Percentiles rank a stretch among this genome's conserved stretches.
Conservation (phyloP, 2,797 vertebrate genomes). For the Poecile montanus region DNA sequence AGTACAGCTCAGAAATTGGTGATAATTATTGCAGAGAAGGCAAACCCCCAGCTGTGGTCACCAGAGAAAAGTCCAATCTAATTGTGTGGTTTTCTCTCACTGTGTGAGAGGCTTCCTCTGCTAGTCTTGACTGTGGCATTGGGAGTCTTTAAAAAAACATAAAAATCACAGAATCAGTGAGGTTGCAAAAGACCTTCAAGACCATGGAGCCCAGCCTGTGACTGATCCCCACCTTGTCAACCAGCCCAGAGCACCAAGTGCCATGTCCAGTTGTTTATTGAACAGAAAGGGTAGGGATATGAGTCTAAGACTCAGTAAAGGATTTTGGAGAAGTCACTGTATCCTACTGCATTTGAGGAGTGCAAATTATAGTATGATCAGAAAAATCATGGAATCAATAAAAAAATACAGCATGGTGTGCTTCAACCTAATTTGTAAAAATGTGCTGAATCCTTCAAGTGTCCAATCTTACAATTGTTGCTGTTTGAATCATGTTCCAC, state of each 20-base stretch:
- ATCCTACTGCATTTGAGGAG: neutral
- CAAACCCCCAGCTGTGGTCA: neutral
- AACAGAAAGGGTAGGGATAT: neutral
- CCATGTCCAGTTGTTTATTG: neutral
- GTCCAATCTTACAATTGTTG: neutral
- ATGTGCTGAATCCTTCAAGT: slow-evolving; percentile 19
- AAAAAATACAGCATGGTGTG: neutral
- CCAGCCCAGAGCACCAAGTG: neutral
- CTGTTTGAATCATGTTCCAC: slow-evolving; percentile 31
- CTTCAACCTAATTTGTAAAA: slow-evolving; percentile 6
- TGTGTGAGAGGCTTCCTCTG: neutral
- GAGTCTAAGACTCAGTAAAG: neutral
- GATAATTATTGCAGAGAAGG: neutral
- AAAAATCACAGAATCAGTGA: neutral
- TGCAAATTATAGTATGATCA: neutral
- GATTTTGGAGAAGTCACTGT: neutral
- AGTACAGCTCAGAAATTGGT: neutral
- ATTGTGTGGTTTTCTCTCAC: neutral
- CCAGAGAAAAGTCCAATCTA: neutral
- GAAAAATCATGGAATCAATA: neutral
- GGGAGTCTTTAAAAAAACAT: neutral
- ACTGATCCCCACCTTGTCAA: neutral
- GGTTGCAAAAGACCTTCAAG: neutral
- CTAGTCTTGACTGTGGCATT: neutral
- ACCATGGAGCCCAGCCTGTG: neutral